These are phyloP conservation scores for Microtus pennsylvanicus DNA, from an alignment of 2,113 vertebrate species.

Conservation along the genomic window DNA sequence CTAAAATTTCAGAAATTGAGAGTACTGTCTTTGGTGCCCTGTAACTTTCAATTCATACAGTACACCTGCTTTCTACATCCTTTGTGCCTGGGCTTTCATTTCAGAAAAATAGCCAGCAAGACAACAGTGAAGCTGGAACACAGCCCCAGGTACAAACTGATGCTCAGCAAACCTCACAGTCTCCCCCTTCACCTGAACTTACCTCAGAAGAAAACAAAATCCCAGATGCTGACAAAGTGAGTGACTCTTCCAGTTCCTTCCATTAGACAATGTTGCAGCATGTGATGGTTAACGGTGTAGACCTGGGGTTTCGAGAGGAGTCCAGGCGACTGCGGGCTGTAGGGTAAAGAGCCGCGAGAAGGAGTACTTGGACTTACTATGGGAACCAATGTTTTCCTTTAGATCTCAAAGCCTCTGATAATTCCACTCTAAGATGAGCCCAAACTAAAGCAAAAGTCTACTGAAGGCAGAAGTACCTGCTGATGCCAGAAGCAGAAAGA, in stretches of 20 bases:
- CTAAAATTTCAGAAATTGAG: slow-evolving; percentile 67
- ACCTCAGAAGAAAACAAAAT: slow-evolving; percentile 90
- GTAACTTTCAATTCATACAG: slow-evolving; percentile 78
- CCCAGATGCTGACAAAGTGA: slow-evolving; percentile 91
- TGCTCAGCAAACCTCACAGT: slow-evolving; percentile 88
- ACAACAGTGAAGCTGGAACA: slow-evolving; percentile 90
- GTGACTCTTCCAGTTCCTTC: slow-evolving; percentile 87
- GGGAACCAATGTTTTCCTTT: slow-evolving; percentile 29
- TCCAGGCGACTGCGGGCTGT: slow-evolving; percentile 17
- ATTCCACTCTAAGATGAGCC: neutral
- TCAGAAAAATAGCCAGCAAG: slow-evolving; percentile 91
- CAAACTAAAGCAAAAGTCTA: neutral
- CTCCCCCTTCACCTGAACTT: slow-evolving; percentile 90
- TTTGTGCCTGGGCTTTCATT: slow-evolving; percentile 92
- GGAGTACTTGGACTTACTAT: neutral
- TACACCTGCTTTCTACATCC: slow-evolving; percentile 89
- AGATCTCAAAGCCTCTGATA: slow-evolving; percentile 45
- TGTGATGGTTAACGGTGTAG: slow-evolving; percentile 69
- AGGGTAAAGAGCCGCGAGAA: slow-evolving; percentile 38
- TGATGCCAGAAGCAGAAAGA: neutral
- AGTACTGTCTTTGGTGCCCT: slow-evolving; percentile 79
- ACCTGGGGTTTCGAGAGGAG: slow-evolving; percentile 60
- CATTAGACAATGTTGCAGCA: slow-evolving; percentile 77
- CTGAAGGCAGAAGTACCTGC: neutral
- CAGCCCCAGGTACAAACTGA: slow-evolving; percentile 92